phyloP scores from a whole-genome alignment of 2,888 invertebrate genomes.

The Vesta saturnalis region DNA sequence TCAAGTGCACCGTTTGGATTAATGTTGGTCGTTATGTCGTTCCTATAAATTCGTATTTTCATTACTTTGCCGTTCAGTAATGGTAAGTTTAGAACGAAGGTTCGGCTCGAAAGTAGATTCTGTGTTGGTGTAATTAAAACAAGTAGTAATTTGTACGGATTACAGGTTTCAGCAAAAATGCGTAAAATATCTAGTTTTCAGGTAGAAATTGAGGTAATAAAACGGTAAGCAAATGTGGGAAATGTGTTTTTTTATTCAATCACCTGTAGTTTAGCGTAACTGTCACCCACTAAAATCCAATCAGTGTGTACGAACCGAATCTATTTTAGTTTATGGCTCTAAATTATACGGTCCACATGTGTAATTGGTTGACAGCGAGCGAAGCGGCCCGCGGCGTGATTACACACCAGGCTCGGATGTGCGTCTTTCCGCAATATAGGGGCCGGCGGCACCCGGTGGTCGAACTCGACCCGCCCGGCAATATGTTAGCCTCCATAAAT shows the following conservation, averaged over 20 bases:
- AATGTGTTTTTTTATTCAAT: background rate
- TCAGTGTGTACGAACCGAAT: conserved; percentile 37
- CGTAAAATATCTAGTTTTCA: background rate
- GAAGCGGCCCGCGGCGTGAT: conserved; percentile 47
- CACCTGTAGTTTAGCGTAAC: conserved; percentile 18
- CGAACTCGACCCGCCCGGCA: conserved; percentile 56
- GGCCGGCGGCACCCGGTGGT: conserved; percentile 48
- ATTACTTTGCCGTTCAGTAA: too few relatives aligned
- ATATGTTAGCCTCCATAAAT: conserved; percentile 66
- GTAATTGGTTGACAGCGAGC: conserved; percentile 59
- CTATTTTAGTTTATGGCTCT: conserved; percentile 62
- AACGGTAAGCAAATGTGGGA: background rate
- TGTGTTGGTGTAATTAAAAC: too few relatives aligned
- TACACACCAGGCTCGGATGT: conserved; percentile 46
- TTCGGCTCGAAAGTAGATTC: too few relatives aligned
- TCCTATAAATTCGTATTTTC: too few relatives aligned
- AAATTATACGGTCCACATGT: conserved; percentile 61
- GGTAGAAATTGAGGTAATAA: background rate
- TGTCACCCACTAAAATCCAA: conserved; percentile 36
- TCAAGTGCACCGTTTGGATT: too few relatives aligned
- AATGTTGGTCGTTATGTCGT: too few relatives aligned
- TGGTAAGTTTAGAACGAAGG: too few relatives aligned
- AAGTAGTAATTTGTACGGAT: too few relatives aligned
- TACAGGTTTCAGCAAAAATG: too few relatives aligned
- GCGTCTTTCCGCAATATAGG: conserved; percentile 49